Evolutionary conservation across 2,888 invertebrate genomes (phyloP).

Genomic region (Acleris holmiana): DNA sequence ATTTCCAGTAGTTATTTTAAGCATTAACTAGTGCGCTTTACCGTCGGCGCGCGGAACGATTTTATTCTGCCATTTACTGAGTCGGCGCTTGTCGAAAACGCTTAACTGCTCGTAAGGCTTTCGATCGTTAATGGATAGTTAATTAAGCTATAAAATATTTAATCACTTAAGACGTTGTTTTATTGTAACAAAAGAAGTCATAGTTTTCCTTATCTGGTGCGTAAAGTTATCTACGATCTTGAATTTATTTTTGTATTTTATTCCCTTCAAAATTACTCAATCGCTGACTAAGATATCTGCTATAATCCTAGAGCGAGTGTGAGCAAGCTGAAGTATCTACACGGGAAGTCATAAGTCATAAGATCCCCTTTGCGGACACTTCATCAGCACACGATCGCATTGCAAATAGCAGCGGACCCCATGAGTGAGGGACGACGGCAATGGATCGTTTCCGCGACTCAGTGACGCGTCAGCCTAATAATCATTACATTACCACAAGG

Average conservation of each 20-base stretch:
- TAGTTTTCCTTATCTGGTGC: too few species aligned
- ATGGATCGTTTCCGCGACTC: constrained; percentile 76
- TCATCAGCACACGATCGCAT: constrained; percentile 66
- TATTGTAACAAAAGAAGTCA: too few species aligned
- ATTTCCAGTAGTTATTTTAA: constrained; percentile 13
- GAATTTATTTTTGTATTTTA: not conserved
- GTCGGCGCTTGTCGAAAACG: constrained; percentile 23
- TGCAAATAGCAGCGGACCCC: constrained; percentile 68
- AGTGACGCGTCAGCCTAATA: constrained; percentile 56
- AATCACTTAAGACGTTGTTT: not conserved
- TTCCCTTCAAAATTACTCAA: not conserved
- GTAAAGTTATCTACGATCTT: too few species aligned
- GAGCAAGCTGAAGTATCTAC: not conserved
- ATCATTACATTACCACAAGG: constrained; percentile 48
- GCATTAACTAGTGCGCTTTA: constrained; percentile 1
- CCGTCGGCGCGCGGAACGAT: constrained; percentile 18
- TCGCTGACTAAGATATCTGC: too few species aligned
- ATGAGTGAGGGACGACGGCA: constrained; percentile 63
- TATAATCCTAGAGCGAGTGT: not conserved
- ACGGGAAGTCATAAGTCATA: constrained; percentile 19
- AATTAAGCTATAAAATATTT: constrained; percentile 4
- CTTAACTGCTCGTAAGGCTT: constrained; percentile 21
- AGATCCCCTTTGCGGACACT: constrained; percentile 59
- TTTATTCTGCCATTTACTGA: constrained; percentile 31
- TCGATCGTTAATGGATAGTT: constrained; percentile 7